Evolutionary conservation across 2,113 vertebrate genomes (phyloP).

Genomic region (Gymnarchus niloticus): DNA sequence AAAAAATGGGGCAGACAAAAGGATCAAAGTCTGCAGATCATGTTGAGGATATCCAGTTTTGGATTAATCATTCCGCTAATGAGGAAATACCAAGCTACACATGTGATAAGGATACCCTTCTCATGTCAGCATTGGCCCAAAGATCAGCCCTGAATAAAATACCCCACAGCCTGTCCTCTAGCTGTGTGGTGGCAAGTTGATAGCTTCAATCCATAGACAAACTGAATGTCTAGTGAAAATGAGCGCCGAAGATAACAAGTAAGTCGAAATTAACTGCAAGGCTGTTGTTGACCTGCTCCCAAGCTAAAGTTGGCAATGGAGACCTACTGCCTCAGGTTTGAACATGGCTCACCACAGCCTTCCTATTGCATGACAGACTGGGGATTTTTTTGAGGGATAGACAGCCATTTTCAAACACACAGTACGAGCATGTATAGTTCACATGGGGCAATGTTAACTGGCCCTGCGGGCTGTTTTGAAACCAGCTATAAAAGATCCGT

Average conservation of each 20-base stretch:
- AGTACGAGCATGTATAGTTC: conserved; percentile 20
- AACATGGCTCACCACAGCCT: neutral
- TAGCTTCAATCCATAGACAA: neutral
- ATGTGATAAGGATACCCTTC: neutral
- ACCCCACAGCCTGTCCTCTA: neutral
- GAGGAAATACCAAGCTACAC: neutral
- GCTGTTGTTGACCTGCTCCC: neutral
- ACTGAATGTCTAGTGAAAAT: neutral
- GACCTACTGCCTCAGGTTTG: no score
- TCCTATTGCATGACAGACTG: neutral
- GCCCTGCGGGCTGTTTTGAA: conserved; percentile 23
- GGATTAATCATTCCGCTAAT: neutral
- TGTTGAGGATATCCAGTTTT: neutral
- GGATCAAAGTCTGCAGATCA: conserved; percentile 9
- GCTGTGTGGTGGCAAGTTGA: neutral
- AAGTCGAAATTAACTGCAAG: neutral
- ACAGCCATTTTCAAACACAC: conserved; percentile 26
- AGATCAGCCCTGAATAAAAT: conserved; percentile 15
- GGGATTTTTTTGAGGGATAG: conserved; percentile 25
- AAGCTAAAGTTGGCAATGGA: neutral
- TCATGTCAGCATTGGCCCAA: neutral
- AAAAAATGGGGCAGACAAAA: neutral
- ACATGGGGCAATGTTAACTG: conserved; percentile 28
- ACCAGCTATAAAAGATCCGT: conserved; percentile 30
- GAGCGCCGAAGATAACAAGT: neutral